These are phyloP conservation scores for Cantharis flavilabris DNA, from an alignment of 2,888 invertebrate genomes.

Conservation along the genomic window DNA sequence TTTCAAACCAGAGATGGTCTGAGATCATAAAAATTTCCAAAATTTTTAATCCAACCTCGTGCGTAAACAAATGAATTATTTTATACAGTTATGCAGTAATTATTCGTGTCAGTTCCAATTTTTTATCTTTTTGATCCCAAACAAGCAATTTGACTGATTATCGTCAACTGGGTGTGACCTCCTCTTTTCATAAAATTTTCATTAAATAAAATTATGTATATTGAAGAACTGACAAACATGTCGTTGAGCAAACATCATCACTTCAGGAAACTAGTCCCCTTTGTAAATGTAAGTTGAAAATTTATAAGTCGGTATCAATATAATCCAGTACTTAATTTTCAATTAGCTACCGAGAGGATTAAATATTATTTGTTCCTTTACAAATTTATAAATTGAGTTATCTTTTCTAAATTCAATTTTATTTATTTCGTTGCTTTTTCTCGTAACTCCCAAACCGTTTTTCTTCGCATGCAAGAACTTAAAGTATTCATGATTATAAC, in stretches of 20 bases:
- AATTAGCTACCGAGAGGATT: background rate
- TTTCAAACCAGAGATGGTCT: no score
- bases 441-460: background rate
- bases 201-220: background rate
- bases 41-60: background rate
- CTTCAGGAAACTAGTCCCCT: background rate
- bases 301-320: background rate
- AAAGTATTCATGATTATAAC: background rate
- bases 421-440: background rate
- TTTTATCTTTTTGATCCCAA: background rate
- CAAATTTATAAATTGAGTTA: background rate
- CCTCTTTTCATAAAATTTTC: background rate
- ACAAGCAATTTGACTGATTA: background rate
- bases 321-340: background rate
- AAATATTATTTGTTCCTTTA: background rate
- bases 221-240: background rate
- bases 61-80: background rate
- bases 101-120: background rate
- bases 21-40: background rate
- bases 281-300: background rate
- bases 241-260: background rate
- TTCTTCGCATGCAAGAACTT: background rate
- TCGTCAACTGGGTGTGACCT: background rate
- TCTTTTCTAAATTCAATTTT: background rate
- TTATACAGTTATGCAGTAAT: background rate